phyloP scores from a whole-genome alignment of 64 coral and sea anemone genomes.

The Exaiptasia diaphana region DNA sequence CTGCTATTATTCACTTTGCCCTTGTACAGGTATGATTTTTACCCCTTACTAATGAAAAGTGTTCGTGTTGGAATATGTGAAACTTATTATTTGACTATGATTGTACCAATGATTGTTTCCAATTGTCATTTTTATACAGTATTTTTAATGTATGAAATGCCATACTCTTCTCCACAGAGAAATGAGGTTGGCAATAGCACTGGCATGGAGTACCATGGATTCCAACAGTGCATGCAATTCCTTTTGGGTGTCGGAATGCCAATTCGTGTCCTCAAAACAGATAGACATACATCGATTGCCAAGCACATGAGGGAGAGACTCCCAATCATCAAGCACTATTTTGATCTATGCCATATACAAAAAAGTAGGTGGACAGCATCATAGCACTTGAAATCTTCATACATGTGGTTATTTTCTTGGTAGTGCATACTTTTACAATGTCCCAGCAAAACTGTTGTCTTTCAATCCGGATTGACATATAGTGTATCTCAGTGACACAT shows the following conservation, averaged over 20 bases:
- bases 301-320: not conserved
- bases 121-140: not conserved
- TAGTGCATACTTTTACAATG: no score
- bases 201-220: not conserved
- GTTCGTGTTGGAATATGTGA: not conserved
- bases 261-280: not conserved
- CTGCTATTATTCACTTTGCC: constrained; percentile 9
- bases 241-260: not conserved
- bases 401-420: no score
- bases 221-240: not conserved
- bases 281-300: not conserved
- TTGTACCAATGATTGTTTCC: not conserved
- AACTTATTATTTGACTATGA: no score
- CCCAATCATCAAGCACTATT: constrained; percentile 49
- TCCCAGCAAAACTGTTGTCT: no score
- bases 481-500: no score
- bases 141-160: no score
- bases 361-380: no score
- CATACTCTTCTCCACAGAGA: constrained; percentile 6
- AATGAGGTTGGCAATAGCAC: constrained; percentile 11
- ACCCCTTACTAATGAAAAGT: not conserved
- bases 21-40: constrained; percentile 20
- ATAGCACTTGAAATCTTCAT: no score
- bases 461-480: no score
- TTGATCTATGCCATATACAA: constrained; percentile 48